Evolutionary conservation across 2,888 invertebrate species (phyloP).

Genomic region (Drosophila suboccidentalis): DNA sequence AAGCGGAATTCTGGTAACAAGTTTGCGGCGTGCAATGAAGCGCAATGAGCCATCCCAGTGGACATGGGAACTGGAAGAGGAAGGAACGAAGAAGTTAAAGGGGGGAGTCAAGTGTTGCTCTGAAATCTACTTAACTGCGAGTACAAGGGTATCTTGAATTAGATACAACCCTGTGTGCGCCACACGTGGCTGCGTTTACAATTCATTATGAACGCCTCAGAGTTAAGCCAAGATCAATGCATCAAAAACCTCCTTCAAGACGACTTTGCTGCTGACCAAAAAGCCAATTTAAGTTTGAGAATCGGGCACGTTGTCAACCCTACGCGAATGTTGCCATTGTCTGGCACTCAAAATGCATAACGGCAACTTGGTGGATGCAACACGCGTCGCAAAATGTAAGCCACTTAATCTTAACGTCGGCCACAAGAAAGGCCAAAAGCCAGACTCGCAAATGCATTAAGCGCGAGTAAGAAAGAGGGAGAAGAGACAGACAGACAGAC

Average conservation of each 20-base stretch:
- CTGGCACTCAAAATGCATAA: constrained; percentile 65
- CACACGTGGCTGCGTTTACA: constrained; percentile 78
- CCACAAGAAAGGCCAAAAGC: constrained; percentile 43
- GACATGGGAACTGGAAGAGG: constrained; percentile 25
- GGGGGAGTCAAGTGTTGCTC: constrained; percentile 28
- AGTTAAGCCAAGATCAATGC: constrained; percentile 47
- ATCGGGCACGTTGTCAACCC: constrained; percentile 52
- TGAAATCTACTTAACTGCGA: constrained; percentile 33
- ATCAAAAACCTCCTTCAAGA: constrained; percentile 34
- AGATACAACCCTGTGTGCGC: constrained; percentile 17
- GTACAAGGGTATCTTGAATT: constrained; percentile 25
- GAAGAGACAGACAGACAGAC: not conserved
- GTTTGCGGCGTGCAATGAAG: constrained; percentile 54
- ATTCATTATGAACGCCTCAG: constrained; percentile 69
- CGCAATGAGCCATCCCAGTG: constrained; percentile 47
- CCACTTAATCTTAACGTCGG: constrained; percentile 74
- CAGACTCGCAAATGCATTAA: constrained; percentile 61
- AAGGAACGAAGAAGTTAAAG: constrained; percentile 1
- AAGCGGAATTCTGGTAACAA: constrained; percentile 35
- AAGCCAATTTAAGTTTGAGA: constrained; percentile 60
- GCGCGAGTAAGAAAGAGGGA: not conserved
- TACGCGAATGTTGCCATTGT: constrained; percentile 43
- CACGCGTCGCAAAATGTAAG: constrained; percentile 72
- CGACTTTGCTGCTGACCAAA: constrained; percentile 51
- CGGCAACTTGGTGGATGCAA: constrained; percentile 63